Evolutionary conservation across 2,797 vertebrate species (phyloP).

Genomic region (Mallotus villosus): DNA sequence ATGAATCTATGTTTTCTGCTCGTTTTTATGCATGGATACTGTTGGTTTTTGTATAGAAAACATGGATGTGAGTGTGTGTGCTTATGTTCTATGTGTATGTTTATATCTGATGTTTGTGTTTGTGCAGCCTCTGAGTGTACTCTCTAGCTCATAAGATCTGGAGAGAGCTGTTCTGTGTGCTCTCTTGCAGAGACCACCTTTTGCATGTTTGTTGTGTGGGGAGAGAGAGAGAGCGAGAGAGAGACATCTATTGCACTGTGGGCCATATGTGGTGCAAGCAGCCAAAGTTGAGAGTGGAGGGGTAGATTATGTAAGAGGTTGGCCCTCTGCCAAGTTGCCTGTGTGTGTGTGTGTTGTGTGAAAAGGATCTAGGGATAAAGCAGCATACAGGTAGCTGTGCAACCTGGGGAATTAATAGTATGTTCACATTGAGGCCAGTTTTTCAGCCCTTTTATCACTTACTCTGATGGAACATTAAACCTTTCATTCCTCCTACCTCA

Average conservation of each 20-base stretch:
- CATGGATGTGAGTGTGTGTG: conserved; percentile 22
- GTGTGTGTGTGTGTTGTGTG: conserved; percentile 24
- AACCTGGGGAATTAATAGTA: conserved; percentile 61
- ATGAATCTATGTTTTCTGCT: conserved; percentile 3
- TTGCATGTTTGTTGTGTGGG: too few species aligned
- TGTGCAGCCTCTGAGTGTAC: background rate
- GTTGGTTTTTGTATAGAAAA: background rate
- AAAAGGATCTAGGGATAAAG: conserved; percentile 57
- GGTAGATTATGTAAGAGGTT: conserved; percentile 68
- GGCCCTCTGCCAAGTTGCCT: conserved; percentile 50
- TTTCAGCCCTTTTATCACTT: conserved; percentile 58
- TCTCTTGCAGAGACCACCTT: too few species aligned
- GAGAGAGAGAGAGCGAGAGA: too few species aligned
- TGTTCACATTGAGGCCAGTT: conserved; percentile 69
- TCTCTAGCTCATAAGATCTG: too few species aligned
- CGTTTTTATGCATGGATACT: background rate
- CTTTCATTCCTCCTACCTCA: conserved; percentile 52
- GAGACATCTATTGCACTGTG: background rate
- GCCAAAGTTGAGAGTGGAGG: conserved; percentile 51
- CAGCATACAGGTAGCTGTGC: conserved; percentile 65
- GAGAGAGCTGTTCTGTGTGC: too few species aligned
- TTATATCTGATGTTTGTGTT: conserved; percentile 25
- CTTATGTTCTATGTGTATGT: conserved; percentile 23
- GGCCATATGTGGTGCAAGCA: conserved; percentile 34
- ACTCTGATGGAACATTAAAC: conserved; percentile 52